Evolutionary conservation across 2,888 invertebrate genomes (phyloP), one percentile per base, ranked within the genome.

Genomic region (Incurvaria masculella): DNA sequence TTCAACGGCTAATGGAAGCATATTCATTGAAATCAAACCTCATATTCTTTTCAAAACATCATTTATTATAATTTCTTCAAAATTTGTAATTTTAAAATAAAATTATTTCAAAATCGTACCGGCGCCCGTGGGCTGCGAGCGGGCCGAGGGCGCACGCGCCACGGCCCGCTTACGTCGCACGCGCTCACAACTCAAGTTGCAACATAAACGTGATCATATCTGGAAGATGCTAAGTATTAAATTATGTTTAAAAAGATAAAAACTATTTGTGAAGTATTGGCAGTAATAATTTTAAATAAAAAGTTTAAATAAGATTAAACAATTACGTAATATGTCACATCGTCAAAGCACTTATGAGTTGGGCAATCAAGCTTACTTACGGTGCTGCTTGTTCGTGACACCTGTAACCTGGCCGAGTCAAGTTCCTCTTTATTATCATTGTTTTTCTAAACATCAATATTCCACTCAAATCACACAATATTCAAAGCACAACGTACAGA

Each of bases 21-120:
- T 23, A 23, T 6, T 23, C 23, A n/a, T n/a, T 20, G 8, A 52
- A 54, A 59, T 54, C 50, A 59, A 55, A 59, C 56, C 50, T 21
- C 51, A 42, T 19, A 47, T 45, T 53, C 74, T 73, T 73, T 76
- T 75, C 73, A 78, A 78, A 78, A 78, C 78, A 74, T 78, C 65
- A 67, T 76, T 78, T 75, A 76, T 78, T 76, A 75, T 76, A 76
- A 66, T 70, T 74, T 73, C 75, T 64, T 76, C 74, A 72, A 76
- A 75, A 45, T 43, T 26, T 72, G 74, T 75, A 74, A 72, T 74
- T 75, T 73, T 64, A 69, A 75, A 78, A 74, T 72, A 74, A 76
- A 73, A 74, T 74, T 74, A 33, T 69, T 68, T 72, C 70, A 75
- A 72, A 70, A 66, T 69, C 19, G 39, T 39, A 2, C 38, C 27